Evolutionary conservation across 1,140 invertebrate species (phyloP).

Genomic region (Phenacoccus solenopsis): DNA sequence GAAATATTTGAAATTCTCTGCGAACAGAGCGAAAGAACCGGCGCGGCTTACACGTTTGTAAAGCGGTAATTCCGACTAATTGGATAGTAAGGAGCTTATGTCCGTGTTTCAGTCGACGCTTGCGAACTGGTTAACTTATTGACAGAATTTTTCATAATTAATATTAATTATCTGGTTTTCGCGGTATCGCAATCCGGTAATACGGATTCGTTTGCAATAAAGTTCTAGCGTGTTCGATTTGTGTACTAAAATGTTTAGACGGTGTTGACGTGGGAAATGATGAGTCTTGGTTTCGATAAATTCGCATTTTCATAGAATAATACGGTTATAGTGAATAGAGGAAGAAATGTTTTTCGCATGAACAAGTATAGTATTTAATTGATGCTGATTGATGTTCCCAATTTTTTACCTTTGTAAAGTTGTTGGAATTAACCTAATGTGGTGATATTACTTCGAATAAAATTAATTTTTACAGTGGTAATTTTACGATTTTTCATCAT

Average conservation of each 20-base stretch:
- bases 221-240: background rate
- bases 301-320: too few relatives aligned
- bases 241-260: background rate
- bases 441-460: too few relatives aligned
- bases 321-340: too few relatives aligned
- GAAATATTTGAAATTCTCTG: background rate
- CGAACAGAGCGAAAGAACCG: background rate
- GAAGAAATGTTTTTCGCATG: too few relatives aligned
- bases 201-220: background rate
- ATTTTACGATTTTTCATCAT: too few relatives aligned
- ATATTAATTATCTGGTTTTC: background rate
- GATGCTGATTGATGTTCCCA: too few relatives aligned
- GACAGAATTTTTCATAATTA: background rate
- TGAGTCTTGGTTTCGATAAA: too few relatives aligned
- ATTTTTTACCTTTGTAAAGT: too few relatives aligned
- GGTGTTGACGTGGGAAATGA: too few relatives aligned
- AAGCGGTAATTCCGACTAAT: conserved; percentile 1
- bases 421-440: too few relatives aligned
- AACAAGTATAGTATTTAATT: too few relatives aligned
- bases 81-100: background rate
- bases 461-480: too few relatives aligned
- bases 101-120: background rate
- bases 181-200: background rate
- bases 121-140: background rate
- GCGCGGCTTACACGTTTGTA: background rate